Conservation (phyloP, 2,797 vertebrate species). For the Dendrocincla fuliginosa region DNA sequence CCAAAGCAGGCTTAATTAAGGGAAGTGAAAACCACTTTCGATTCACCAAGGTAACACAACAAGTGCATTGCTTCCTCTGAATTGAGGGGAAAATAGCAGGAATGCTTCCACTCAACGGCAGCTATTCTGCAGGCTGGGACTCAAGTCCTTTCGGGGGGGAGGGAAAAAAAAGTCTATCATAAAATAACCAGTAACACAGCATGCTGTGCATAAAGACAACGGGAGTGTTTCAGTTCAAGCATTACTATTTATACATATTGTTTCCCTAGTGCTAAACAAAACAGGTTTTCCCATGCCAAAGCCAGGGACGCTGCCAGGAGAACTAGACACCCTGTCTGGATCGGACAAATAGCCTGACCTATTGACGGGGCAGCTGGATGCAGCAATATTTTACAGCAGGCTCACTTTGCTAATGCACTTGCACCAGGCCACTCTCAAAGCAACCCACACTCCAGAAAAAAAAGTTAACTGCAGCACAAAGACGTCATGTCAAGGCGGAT, state of each 20-base stretch:
- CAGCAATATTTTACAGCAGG: slow-evolving; percentile 49
- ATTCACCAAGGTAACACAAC: slow-evolving; percentile 71
- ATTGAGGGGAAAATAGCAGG: slow-evolving; percentile 42
- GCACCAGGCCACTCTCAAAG: slow-evolving; percentile 40
- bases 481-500: slow-evolving; percentile 25
- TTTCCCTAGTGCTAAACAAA: slow-evolving; percentile 89
- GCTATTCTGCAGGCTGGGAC: slow-evolving; percentile 53
- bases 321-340: slow-evolving; percentile 86
- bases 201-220: neutral
- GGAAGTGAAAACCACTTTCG: slow-evolving; percentile 71
- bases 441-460: neutral
- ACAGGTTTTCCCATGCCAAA: slow-evolving; percentile 85
- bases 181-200: slow-evolving; percentile 63
- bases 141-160: neutral
- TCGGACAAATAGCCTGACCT: slow-evolving; percentile 73
- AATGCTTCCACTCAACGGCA: slow-evolving; percentile 50
- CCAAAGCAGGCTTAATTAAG: slow-evolving; percentile 67
- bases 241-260: slow-evolving; percentile 88
- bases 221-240: slow-evolving; percentile 74
- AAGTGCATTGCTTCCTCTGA: slow-evolving; percentile 71
- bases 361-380: slow-evolving; percentile 55
- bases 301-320: slow-evolving; percentile 73
- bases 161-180: slow-evolving; percentile 9
- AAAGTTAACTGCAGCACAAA: neutral
- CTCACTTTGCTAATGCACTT: slow-evolving; percentile 70